These are phyloP conservation scores for Euphonia xanthogaster DNA, from an alignment of 2,797 vertebrate species.

Conservation along the genomic window DNA sequence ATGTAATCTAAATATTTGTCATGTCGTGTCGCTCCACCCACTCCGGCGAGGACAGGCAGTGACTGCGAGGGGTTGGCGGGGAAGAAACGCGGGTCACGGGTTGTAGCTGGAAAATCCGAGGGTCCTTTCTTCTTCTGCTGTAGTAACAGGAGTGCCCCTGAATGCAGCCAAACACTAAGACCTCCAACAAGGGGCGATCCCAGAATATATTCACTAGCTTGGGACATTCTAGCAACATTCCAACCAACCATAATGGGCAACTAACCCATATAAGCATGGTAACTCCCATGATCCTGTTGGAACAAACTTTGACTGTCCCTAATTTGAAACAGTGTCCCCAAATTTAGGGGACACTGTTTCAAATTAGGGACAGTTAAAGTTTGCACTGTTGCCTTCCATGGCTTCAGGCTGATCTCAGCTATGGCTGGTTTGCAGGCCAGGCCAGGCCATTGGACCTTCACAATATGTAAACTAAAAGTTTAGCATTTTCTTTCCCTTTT, in stretches of 20 bases:
- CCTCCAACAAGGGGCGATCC: not conserved
- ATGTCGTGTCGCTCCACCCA: fast-evolving
- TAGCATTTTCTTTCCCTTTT: not conserved
- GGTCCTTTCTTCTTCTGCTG: not conserved
- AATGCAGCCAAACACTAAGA: not conserved
- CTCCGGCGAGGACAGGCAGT: fast-evolving
- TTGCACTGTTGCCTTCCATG: not conserved
- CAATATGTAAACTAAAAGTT: not conserved
- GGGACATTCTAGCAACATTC: not conserved
- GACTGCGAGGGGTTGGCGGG: fast-evolving
- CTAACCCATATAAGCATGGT: not conserved
- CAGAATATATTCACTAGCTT: not conserved
- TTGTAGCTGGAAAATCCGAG: not conserved
- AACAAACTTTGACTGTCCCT: not conserved
- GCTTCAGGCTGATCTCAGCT: not conserved
- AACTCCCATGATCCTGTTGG: not conserved
- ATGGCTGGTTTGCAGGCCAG: not conserved
- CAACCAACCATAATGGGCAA: not conserved
- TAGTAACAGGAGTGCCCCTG: not conserved
- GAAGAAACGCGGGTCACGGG: fast-evolving
- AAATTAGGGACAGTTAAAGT: too few relatives aligned
- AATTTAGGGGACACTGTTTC: too few relatives aligned
- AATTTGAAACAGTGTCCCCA: not conserved
- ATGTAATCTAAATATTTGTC: not conserved
- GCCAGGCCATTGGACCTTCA: not conserved